Evolutionary conservation across 2,888 invertebrate genomes (phyloP), one percentile per base, ranked within the genome.

Genomic region (Mystacides longicornis): DNA sequence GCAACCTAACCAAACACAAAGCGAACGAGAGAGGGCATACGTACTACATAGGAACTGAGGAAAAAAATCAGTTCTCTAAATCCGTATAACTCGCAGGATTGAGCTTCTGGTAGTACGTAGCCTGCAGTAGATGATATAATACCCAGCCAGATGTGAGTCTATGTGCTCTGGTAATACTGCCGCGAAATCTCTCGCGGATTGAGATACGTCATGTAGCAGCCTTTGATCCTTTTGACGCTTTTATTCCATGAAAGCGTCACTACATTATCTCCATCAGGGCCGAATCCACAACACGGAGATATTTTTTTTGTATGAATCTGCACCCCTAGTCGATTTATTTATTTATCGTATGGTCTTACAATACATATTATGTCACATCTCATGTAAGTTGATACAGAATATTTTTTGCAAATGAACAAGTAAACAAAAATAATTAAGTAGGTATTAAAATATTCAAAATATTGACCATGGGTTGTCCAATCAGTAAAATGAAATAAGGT

Each of bases 141-240:
- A 27, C n/a, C n/a, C n/a, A n/a, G n/a, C n/a, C n/a, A n/a, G n/a
- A n/a, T n/a, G n/a, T n/a, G n/a, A n/a, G n/a, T n/a, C n/a, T n/a
- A n/a, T n/a, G n/a, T 37, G 16, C 14, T 37, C 37, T n/a, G 37
- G 49, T 37, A 54, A 48, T 51, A 48, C 56, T 48, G 52, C 56
- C 56, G 31, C 48, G 52, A 52, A 55, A 56, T 52, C 56, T 55
- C 51, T 56, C 51, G 56, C 56, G 56, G 27, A 56, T 56, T 23
- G 23, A 23, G 48, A 49, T 54, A 42, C 48, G 18, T 47, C 49
- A n/a, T n/a, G 49, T 45, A 52, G 50, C 22, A 54, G 54, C 59
- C 57, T 59, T 59, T 59, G 59, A 59, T 59, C 59, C 59, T 52
- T 50, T 37, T 37, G 4, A 45, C 46, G 55, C 55, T 56, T 59